Percentiles rank a stretch among this genome's conserved stretches.
These are phyloP conservation scores for Drosophila parabipectinata DNA, from an alignment of 1,140 invertebrate species.

Conservation along the genomic window DNA sequence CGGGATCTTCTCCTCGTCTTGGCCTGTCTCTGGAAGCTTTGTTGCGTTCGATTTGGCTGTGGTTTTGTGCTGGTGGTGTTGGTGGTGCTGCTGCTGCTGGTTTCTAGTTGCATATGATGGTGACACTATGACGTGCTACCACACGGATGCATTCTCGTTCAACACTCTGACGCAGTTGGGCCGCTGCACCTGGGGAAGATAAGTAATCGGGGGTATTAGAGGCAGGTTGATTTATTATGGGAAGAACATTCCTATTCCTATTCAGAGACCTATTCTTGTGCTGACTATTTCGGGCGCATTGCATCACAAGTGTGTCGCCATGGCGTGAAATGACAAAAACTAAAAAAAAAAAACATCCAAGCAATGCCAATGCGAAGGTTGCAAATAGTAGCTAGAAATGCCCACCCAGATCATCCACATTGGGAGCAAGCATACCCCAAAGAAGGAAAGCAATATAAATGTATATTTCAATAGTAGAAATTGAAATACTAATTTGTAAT, in stretches of 20 bases:
- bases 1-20: constrained; percentile 31
- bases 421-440: background rate
- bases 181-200: constrained; percentile 31
- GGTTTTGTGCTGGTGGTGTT: constrained; percentile 46
- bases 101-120: constrained; percentile 7
- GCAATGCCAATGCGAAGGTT: constrained; percentile 59
- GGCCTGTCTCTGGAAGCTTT: constrained; percentile 62
- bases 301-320: constrained; percentile 54
- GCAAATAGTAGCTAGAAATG: constrained; percentile 44
- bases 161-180: constrained; percentile 44
- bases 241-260: constrained; percentile 11
- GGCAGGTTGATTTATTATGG: constrained; percentile 17
- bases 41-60: constrained; percentile 69
- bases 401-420: constrained; percentile 4
- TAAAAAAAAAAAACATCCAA: background rate
- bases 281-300: constrained; percentile 48
- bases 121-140: constrained; percentile 21
- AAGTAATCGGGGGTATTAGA: constrained; percentile 13
- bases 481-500: too few relatives aligned
- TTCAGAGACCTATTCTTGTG: constrained; percentile 18
- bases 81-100: constrained; percentile 2
- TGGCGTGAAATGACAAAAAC: background rate
- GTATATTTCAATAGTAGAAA: too few relatives aligned
- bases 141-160: constrained; percentile 35
- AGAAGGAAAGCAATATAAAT: too few relatives aligned